Base-by-base conservation (phyloP, 2,797 vertebrate species). In the Phoeniculus purpureus region DNA sequence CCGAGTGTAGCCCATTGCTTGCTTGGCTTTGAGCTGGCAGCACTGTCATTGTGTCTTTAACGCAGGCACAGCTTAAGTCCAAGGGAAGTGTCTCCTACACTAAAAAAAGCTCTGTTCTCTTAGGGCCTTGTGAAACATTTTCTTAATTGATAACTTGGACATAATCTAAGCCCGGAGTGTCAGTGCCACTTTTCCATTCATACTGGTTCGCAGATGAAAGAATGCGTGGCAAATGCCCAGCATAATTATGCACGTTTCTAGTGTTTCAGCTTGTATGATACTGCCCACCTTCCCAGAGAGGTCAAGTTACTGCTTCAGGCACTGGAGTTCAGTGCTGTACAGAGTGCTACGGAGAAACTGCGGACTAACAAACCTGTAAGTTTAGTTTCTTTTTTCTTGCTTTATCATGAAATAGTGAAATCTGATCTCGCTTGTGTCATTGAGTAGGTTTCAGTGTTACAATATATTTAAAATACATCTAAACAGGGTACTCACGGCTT, bases 161-260 rank as follows among this genome's bases (percentile, higher is more conserved):
- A 56, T 70, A 81, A 77, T 93, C 61, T 85, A 27, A 78, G 54
- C 51, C 76, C 74, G 34, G 47, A 89, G 81, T 92, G 93, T 87
- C 89, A 80, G 54, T 75, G 60, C 93, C 92, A 89, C 90, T 94
- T 94, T 95, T 93, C 84, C 77, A 70, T 95, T 96, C 85, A 59
- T 93, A 92, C 25, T 77, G 81, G 79, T 94, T 94, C 75, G 81
- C 3, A 7, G 84, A 47, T 95, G 91, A 95, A 95, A 88, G 89
- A 90, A 90, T 92, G 80, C 89, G 66, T 79, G 80, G 94, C 90
- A 77, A 95, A 96, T 92, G 89, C 56, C 58, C 92, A 72, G 73
- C 4, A 7, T 96, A 94, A 96, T 96, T 96, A 96, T 93, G 91
- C 92, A 76, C 93, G 92, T 95, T 96, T 95, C 95, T 97, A 94